Evolutionary conservation across 1,140 invertebrate species (phyloP), one percentile per base, ranked within the genome.

Genomic region (Drosophila funebris): DNA sequence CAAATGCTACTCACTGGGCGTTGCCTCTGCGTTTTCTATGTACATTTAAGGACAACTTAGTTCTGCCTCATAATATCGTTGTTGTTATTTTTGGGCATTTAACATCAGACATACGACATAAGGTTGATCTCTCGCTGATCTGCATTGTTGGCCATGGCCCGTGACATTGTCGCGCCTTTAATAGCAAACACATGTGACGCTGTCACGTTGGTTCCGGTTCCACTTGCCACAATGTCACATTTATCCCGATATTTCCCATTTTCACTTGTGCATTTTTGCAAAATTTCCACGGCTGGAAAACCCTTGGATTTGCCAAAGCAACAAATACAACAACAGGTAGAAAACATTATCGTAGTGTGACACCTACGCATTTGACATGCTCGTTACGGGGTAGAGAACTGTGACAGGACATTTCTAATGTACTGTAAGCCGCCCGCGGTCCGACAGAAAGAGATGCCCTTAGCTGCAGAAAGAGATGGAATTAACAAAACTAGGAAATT

Each of bases 111-210:
- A n/a, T 16, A 8, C 7, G 41, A 14, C 6, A 37, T 48, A 29
- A 48, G 18, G 18, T n/a, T 48, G 56, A 60, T 44, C 63, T 36
- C 46, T 39, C 27, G 67, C 31, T 50, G 68, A 64, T 41, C 41
- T 46, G 22, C n/a, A n/a, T 33, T 22, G 8, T 18, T 18, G 5
- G 14, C 20, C 27, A 20, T 72, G 75, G 57, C 48, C 76, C 76
- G 46, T 79, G 80, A 72, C 66, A 79, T 76, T 72, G 72, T 79
- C 66, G 71, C 80, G 80, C 57, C 78, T 60, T 67, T 54, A 75
- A 66, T 56, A 63, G 22, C 50, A 43, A 74, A 81, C 77, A 85
- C 77, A 64, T 64, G 60, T 57, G 43, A 33, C 18, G n/a, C 4
- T 39, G 11, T 29, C 20, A 22, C n/a, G 18, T 50, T 50, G 33